These are phyloP conservation scores for Axinella damicornis DNA, from an alignment of 37 sponge, comb jelly and placozoan genomes.

Conservation along the genomic window DNA sequence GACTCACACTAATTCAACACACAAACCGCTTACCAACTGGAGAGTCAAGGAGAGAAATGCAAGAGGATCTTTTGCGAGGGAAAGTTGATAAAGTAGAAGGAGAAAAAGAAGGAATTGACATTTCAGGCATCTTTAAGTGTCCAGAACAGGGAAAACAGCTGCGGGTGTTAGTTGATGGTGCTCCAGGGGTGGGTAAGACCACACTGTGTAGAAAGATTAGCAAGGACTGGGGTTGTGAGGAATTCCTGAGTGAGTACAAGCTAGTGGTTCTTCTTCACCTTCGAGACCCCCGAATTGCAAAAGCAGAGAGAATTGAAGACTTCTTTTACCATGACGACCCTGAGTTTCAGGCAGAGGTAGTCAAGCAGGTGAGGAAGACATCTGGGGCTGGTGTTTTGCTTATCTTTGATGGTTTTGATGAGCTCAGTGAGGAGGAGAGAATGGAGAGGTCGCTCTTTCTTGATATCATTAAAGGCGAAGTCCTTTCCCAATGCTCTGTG, in stretches of 20 bases:
- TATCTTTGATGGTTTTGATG: slow-evolving; percentile 37
- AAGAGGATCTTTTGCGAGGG: background rate
- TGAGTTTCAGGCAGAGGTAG: background rate
- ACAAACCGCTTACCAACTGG: background rate
- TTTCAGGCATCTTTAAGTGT: background rate
- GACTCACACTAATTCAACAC: background rate
- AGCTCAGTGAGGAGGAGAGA: background rate
- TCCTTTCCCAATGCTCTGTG: background rate
- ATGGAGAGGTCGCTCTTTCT: background rate
- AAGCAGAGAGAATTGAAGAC: background rate
- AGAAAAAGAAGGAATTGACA: background rate
- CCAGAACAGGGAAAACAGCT: background rate
- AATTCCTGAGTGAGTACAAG: background rate
- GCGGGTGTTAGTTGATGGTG: slow-evolving; percentile 1
- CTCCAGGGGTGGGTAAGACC: slow-evolving; percentile 19
- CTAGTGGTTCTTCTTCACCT: background rate
- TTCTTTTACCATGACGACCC: slow-evolving; percentile 9
- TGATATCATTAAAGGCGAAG: background rate
- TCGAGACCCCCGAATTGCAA: background rate
- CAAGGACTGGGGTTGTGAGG: background rate
- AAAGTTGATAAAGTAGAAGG: background rate
- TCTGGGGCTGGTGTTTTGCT: slow-evolving; percentile 2
- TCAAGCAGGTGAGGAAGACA: background rate
- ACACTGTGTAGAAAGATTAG: slow-evolving; percentile 9
- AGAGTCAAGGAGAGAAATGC: background rate